phyloP scores from a whole-genome alignment of 2,113 vertebrate species.

The Tonatia bakeri region DNA sequence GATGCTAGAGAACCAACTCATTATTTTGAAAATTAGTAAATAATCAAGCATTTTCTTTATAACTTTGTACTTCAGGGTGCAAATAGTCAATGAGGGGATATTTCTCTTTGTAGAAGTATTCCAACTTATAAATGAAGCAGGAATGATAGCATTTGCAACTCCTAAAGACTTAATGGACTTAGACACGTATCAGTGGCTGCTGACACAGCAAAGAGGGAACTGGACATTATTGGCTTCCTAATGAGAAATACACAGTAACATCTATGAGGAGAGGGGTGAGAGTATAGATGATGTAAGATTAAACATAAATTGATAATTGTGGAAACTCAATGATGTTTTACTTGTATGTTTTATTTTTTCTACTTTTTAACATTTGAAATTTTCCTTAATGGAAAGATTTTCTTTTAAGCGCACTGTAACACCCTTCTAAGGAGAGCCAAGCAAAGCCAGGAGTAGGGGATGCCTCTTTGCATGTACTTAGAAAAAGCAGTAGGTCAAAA shows the following conservation, averaged over 20 bases:
- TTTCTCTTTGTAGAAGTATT: not conserved
- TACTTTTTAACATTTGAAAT: not conserved
- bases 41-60: not conserved
- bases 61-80: not conserved
- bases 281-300: not conserved
- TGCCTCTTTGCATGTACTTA: not conserved
- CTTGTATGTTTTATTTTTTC: not conserved
- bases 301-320: not conserved
- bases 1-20: not conserved
- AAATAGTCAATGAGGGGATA: not conserved
- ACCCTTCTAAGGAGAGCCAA: not conserved
- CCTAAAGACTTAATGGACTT: not conserved
- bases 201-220: not conserved
- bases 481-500: not conserved
- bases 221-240: not conserved
- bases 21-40: slow-evolving; percentile 5
- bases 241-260: not conserved
- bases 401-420: not conserved
- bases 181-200: not conserved
- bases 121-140: not conserved
- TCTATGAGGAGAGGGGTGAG: not conserved
- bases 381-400: not conserved
- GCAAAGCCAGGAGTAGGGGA: not conserved
- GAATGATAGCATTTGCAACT: not conserved
- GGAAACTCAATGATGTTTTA: not conserved